These are phyloP conservation scores for Drosophila willistoni DNA, from an alignment of 1,140 invertebrate species.

Conservation along the genomic window DNA sequence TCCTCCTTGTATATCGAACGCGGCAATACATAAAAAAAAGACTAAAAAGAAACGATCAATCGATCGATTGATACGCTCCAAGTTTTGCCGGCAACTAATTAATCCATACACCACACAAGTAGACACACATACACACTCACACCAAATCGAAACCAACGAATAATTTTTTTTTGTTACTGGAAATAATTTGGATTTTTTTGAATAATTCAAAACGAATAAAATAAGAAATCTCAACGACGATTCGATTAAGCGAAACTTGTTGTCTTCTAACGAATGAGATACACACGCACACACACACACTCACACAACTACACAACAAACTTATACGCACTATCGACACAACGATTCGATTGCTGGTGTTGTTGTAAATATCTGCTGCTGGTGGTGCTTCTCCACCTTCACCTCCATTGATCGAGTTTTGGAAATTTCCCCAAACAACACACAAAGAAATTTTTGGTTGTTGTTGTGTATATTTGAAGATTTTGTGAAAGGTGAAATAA, in stretches of 20 bases:
- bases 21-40: constrained; percentile 42
- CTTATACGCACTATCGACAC: constrained; percentile 1
- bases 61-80: constrained; percentile 25
- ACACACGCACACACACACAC: neutral
- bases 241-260: constrained; percentile 8
- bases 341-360: neutral
- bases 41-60: constrained; percentile 32
- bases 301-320: neutral
- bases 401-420: constrained; percentile 15
- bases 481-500: constrained; percentile 15
- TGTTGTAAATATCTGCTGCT: neutral
- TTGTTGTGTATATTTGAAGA: neutral
- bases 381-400: neutral
- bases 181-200: constrained; percentile 10
- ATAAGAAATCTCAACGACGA: constrained; percentile 7
- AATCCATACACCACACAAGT: constrained; percentile 17
- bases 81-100: constrained; percentile 44
- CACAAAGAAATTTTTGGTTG: neutral
- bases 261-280: neutral
- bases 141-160: neutral
- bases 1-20: constrained; percentile 68
- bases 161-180: neutral
- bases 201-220: constrained; percentile 15
- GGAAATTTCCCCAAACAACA: constrained; percentile 13
- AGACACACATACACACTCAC: neutral